Evolutionary conservation across 37 sponge, comb jelly and placozoan genomes (phyloP).

Genomic region (Aphrocallistes beatrix): DNA sequence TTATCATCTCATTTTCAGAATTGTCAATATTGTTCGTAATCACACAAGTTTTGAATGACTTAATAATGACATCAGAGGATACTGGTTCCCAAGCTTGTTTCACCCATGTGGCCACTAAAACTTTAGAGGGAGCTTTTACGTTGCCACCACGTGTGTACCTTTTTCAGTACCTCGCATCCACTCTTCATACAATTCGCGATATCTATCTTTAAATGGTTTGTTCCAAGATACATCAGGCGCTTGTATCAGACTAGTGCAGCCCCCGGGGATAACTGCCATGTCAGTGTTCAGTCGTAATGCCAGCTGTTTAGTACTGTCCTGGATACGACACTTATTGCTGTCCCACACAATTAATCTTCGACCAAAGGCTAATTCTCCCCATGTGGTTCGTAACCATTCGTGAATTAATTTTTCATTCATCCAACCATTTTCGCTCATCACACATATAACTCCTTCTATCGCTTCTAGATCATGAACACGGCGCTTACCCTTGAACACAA

Average conservation of each 20-base stretch:
- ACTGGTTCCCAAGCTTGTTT: slow-evolving; percentile 35
- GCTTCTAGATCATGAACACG: slow-evolving; percentile 19
- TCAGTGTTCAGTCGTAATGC: not conserved
- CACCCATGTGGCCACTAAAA: slow-evolving; percentile 30
- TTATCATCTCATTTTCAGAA: slow-evolving; percentile 31
- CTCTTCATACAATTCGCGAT: slow-evolving; percentile 26
- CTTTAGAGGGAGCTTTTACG: slow-evolving; percentile 34
- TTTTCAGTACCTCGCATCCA: slow-evolving; percentile 42
- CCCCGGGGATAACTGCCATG: slow-evolving; percentile 24
- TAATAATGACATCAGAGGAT: slow-evolving; percentile 23
- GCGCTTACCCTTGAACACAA: slow-evolving; percentile 46
- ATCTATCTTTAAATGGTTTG: not conserved
- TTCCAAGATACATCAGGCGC: slow-evolving; percentile 20
- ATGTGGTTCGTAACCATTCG: slow-evolving; percentile 34
- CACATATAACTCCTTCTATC: slow-evolving; percentile 26
- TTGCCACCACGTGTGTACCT: slow-evolving; percentile 40
- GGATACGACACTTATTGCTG: not conserved
- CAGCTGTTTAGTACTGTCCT: not conserved
- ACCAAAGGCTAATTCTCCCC: slow-evolving; percentile 34
- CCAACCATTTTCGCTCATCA: slow-evolving; percentile 33
- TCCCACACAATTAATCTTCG: not conserved
- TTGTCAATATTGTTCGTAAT: slow-evolving; percentile 24
- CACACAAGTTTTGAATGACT: slow-evolving; percentile 40
- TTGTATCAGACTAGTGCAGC: slow-evolving; percentile 9
- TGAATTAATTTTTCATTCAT: slow-evolving; percentile 44